Percentiles rank a stretch among this genome's conserved stretches.
phyloP scores from a whole-genome alignment of 2,113 vertebrate genomes.

The Ciconia stormi region DNA sequence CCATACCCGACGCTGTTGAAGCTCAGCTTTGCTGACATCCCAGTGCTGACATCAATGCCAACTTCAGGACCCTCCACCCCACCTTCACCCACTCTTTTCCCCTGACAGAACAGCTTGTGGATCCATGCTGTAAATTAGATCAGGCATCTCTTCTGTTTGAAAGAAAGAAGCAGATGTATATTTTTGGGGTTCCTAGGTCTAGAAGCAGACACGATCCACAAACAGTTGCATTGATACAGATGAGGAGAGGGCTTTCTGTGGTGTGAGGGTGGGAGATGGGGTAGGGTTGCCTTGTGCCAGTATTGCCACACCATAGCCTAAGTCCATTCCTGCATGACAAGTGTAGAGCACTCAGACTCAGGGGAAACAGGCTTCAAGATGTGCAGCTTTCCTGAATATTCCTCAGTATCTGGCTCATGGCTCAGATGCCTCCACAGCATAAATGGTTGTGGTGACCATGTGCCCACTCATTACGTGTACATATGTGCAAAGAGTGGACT shows the following conservation, averaged over 20 bases:
- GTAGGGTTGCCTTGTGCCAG: not conserved
- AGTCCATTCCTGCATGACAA: not conserved
- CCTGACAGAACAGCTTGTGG: not conserved
- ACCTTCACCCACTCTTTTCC: not conserved
- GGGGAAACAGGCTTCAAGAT: not conserved
- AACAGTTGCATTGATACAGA: not conserved
- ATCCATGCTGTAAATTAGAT: fast-evolving
- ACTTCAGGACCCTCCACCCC: not conserved
- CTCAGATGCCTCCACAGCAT: not conserved
- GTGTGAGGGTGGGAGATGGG: not conserved
- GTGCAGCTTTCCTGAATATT: not conserved
- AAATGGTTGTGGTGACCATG: not conserved
- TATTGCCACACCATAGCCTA: not conserved
- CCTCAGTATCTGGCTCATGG: not conserved
- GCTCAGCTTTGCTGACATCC: not conserved
- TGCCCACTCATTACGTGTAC: not conserved
- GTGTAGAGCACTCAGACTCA: not conserved
- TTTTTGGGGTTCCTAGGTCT: not conserved
- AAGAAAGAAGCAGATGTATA: not conserved
- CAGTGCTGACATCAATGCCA: not conserved
- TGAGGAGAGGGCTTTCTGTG: not conserved
- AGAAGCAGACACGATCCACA: not conserved
- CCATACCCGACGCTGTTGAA: not conserved
- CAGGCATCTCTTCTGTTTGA: not conserved
- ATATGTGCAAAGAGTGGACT: not conserved